Base-by-base conservation (phyloP, 2,888 invertebrate species). In the Pheosia gnoma region DNA sequence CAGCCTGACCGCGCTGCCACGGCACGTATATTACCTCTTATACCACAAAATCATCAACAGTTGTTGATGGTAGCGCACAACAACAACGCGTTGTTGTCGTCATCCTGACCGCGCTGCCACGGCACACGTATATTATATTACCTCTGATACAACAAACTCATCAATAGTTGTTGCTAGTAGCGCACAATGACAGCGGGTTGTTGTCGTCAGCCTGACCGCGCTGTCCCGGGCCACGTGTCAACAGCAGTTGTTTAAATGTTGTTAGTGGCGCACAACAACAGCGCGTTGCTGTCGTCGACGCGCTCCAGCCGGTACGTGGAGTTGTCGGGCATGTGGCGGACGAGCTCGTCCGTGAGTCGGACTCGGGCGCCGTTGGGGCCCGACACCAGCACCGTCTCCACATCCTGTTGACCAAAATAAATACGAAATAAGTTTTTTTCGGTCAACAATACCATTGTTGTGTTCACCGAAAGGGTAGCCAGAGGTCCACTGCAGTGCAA, bases 361-460 rank as follows among this genome's bases (percentile, higher is more conserved):
- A 98, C 96, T 74, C 97, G 96, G 7, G 98, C 97, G 13, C 97
- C 97, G 74, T 96, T 96, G 0, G 98, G 98, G 0, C 98, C 98
- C 0, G 83, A 96, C 58, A 98, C 94, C 70, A 96, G 96, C 8
- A 98, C 94, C 45, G 95, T 95, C 55, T 93, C 94, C 62, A 84
- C 88, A 49, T 95, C 95, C 93, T 94, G 91, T 11, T 4, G 52
- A 13, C 3, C 8, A 52, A 52, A 52, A 4, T 6, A 25, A 2
- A 52, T 25, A 25, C 25, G 25, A 25, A 25, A 25, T 25, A 25
- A 25, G 25, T 25, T 25, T 25, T 25, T 25, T 25, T 25, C n/a
- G 25, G 25, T 25, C 25, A 25, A 2, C 25, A 25, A 25, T 25
- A 0, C 25, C 25, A 1, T 25, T 25, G 0, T 25, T 25, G 25